These are phyloP conservation scores for Thunnus albacares DNA, from an alignment of 2,797 vertebrate species.

Conservation along the genomic window DNA sequence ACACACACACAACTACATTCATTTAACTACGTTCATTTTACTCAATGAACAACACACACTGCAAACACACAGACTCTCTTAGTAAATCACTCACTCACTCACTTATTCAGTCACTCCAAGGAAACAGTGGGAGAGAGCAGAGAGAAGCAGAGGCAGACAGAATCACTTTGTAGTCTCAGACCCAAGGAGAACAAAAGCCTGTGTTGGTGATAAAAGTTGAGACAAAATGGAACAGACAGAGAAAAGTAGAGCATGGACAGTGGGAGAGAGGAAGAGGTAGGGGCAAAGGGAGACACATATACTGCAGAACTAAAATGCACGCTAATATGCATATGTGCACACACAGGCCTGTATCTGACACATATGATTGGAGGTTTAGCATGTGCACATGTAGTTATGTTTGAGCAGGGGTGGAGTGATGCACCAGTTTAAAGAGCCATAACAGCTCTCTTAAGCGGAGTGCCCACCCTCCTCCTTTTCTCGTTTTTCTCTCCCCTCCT, in stretches of 20 bases:
- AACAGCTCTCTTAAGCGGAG: constrained; percentile 65
- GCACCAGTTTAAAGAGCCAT: constrained; percentile 59
- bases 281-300: constrained; percentile 36
- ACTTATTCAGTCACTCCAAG: constrained; percentile 37
- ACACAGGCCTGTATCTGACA: constrained; percentile 23
- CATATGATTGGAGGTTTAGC: constrained; percentile 10
- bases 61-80: constrained; percentile 37
- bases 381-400: constrained; percentile 24
- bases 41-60: constrained; percentile 31
- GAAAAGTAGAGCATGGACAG: constrained; percentile 74
- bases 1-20: background rate
- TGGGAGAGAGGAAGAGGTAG: constrained; percentile 45
- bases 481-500: constrained; percentile 43
- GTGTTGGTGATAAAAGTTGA: constrained; percentile 73
- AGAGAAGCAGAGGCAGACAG: constrained; percentile 51
- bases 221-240: constrained; percentile 76
- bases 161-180: constrained; percentile 75
- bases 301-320: constrained; percentile 53
- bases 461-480: constrained; percentile 60
- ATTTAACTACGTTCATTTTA: constrained; percentile 18
- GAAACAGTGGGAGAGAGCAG: constrained; percentile 51
- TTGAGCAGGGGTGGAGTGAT: constrained; percentile 40
- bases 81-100: constrained; percentile 53
- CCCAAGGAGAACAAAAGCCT: constrained; percentile 71
- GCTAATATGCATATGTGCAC: constrained; percentile 27